These are phyloP conservation scores for Pogonus chalceus DNA, from an alignment of 1,140 invertebrate genomes.

Conservation along the genomic window DNA sequence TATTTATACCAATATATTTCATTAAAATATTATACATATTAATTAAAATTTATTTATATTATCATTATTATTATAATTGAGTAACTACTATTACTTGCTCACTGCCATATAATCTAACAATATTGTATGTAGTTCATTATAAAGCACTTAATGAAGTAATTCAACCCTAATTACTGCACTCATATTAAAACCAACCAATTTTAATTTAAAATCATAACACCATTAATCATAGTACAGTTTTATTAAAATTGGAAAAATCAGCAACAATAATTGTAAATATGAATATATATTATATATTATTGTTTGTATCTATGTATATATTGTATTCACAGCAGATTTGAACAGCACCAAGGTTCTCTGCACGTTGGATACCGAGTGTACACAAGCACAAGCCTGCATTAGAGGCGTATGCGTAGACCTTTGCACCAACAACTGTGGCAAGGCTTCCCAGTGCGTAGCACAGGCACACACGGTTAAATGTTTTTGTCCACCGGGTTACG, in stretches of 20 bases:
- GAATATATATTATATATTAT: too few species aligned
- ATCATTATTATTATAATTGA: too few species aligned
- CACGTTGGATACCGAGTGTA: conserved; percentile 54
- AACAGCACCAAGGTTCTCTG: conserved; percentile 40
- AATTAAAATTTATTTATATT: too few species aligned
- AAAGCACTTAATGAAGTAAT: neutral
- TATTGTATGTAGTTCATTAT: neutral
- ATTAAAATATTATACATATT: neutral
- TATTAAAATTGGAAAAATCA: neutral
- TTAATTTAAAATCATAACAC: neutral
- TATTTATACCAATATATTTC: neutral
- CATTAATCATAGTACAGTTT: conserved; percentile 2
- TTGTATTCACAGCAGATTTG: conserved; percentile 39
- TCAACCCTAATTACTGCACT: neutral
- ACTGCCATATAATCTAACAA: neutral
- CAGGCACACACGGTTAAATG: conserved; percentile 45
- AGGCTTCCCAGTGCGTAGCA: conserved; percentile 45
- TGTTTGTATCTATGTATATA: conserved; percentile 34
- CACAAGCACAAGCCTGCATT: conserved; percentile 51
- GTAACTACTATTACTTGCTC: neutral
- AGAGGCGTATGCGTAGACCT: conserved; percentile 53
- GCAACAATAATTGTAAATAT: neutral
- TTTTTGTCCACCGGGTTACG: conserved; percentile 33
- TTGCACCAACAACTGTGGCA: conserved; percentile 48
- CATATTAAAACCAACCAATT: neutral